phyloP scores from a whole-genome alignment of 2,888 invertebrate species.

The Caenorhabditis sp. region DNA sequence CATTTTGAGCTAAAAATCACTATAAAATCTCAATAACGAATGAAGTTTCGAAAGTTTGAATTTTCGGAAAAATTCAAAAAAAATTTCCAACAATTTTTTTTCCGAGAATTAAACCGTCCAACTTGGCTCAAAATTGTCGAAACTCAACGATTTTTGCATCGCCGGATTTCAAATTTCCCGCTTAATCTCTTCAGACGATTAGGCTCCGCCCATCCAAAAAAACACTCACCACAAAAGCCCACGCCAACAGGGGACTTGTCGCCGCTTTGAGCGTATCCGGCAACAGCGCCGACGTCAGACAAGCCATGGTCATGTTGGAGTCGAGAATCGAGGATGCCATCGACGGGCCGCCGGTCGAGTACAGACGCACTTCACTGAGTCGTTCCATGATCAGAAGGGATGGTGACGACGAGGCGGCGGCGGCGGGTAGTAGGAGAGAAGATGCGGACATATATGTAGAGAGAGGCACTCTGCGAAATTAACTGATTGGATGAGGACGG shows the following conservation, averaged over 20 bases:
- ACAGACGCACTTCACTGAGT: slow-evolving; percentile 53
- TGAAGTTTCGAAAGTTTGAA: too few species aligned
- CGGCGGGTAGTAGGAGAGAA: slow-evolving; percentile 5
- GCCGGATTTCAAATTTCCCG: too few species aligned
- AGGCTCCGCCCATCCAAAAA: background rate
- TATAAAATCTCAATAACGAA: too few species aligned
- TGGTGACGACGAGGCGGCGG: background rate
- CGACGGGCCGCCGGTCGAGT: slow-evolving; percentile 3
- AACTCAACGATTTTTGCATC: too few species aligned
- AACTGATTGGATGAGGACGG: background rate
- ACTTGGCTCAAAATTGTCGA: too few species aligned
- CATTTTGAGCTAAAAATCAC: background rate
- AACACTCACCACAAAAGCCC: slow-evolving; percentile 51
- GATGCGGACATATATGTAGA: slow-evolving; percentile 45
- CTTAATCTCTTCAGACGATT: too few species aligned
- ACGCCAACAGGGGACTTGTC: slow-evolving; percentile 56
- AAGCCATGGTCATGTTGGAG: background rate
- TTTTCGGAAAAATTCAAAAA: too few species aligned
- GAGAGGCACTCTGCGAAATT: background rate
- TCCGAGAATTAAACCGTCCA: too few species aligned
- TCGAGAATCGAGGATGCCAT: background rate
- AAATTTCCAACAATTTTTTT: too few species aligned
- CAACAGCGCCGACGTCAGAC: slow-evolving; percentile 21
- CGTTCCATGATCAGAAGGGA: slow-evolving; percentile 56
- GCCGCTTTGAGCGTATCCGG: slow-evolving; percentile 55